Evolutionary conservation across 2,797 vertebrate genomes (phyloP), one percentile per base, ranked within the genome.

Genomic region (Rhinatrema bivittatum): DNA sequence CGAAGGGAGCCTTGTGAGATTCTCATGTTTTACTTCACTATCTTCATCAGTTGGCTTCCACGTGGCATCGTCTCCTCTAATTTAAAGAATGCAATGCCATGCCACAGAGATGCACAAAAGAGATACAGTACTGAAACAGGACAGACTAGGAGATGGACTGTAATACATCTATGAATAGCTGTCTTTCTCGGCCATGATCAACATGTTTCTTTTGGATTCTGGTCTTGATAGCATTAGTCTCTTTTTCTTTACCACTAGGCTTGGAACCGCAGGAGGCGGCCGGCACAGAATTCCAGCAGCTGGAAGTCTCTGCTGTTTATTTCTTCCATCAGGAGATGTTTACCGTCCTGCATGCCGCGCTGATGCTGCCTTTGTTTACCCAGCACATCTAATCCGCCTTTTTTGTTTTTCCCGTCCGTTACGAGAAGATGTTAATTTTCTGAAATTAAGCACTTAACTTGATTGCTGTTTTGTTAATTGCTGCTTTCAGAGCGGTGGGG

Each of bases 371-470:
- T 78, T 69, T 74, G 63, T 81, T 77, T 72, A 70, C 27, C 58
- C 34, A 29, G 56, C 34, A 27, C 29, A 42, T 54, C 59, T 71
- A 68, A 65, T 55, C 42, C 50, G 52, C 34, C 59, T 53, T 30
- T 47, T 25, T 46, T 30, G 19, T 34, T 40, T 58, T 36, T 60
- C 54, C 53, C 36, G 74, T 66, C 56, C 19, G 2, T 56, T 76
- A 51, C 2, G 7, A 62, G 60, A 72, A 75, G 69, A 77, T 50
- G 64, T 52, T 73, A 35, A 2, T 65, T 74, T 67, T 64, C 56
- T 62, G 42, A 77, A 83, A 79, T 78, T 68, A 78, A 77, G 62
- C 74, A 74, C 66, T 76, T 77, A 51, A 56, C 57, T 68, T 81
- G 71, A 83, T 35, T 78, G 75, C 64, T 63, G 44, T 62, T 73